Evolutionary conservation across 2,113 vertebrate genomes (phyloP), one percentile per base, ranked within the genome.

Genomic region (Acrocephalus arundinaceus): DNA sequence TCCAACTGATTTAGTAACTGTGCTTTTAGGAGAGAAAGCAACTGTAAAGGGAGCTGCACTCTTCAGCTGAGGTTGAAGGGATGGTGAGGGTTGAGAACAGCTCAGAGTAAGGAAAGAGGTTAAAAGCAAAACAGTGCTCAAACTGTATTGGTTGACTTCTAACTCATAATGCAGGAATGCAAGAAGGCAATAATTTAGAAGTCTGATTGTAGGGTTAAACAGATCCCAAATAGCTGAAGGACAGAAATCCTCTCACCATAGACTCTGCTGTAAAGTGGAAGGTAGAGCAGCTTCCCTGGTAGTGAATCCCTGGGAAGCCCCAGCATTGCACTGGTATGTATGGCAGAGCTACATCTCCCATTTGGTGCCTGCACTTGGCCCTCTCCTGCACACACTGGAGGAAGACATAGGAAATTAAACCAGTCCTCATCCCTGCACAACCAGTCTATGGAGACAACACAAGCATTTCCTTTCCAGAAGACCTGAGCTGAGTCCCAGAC

Each of bases 291-390:
- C 43, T 79, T 79, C 37, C 30, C 3, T 19, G 12, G 51, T 17
- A 58, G 35, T 39, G 45, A 82, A 70, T 16, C 35, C 13, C 15
- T 15, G 8, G 61, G 77, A 79, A 85, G 37, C 18, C 33, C 35
- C 22, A 61, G 41, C 31, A 14, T 11, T 15, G 31, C 25, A 25
- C 28, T 66, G 24, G 7, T 15, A 9, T 1, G 0, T 17, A 2
- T 37, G 37, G 28, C 62, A 79, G 39, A 86, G 33, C 43, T 37
- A 15, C 1, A 2, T 19, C 33, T 67, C 37, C 46, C 24, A 5
- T 71, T 79, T 4, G 3, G 39, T 18, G 4, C 30, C 45, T 45
- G 33, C 24, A 5, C 21, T 80, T 7, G 5, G 16, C 41, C 52
- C 30, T 7, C 65, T 78, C 62, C 51, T 70, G 51, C 28, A 28